Conservation (phyloP, 2,797 vertebrate genomes). For the Glossophaga mutica region DNA sequence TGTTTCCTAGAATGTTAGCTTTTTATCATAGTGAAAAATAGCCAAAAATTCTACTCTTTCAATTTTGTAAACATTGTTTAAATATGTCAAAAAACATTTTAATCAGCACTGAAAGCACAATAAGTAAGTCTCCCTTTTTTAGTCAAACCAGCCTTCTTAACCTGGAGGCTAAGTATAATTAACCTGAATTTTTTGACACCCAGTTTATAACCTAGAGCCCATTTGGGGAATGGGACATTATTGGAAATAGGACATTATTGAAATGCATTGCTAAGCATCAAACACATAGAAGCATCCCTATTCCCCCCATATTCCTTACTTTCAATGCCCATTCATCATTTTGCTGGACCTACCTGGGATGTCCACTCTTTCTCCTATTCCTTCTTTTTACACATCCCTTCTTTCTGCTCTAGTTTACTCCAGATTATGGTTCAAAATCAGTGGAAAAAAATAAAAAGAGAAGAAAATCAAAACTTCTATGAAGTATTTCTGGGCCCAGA, state of each 20-base stretch:
- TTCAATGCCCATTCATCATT: not conserved
- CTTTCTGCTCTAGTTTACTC: not conserved
- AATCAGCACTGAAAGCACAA: no score
- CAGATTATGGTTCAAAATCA: not conserved
- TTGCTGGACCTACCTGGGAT: not conserved
- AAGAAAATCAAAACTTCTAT: not conserved
- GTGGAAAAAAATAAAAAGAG: not conserved
- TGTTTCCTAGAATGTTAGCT: not conserved
- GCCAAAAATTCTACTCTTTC: not conserved
- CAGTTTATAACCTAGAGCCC: not conserved
- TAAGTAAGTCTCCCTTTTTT: not conserved
- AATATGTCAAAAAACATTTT: not conserved
- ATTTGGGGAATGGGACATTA: not conserved
- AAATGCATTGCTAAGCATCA: not conserved
- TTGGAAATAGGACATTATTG: not conserved
- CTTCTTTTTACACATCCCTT: not conserved
- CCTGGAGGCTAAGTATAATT: not conserved
- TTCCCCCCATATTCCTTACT: not conserved
- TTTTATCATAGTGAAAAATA: not conserved
- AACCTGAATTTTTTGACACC: not conserved
- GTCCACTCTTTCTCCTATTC: not conserved
- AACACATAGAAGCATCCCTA: not conserved
- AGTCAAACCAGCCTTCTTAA: not conserved
- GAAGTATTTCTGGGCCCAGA: not conserved
- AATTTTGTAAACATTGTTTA: constrained; percentile 4